Evolutionary conservation across 2,797 vertebrate species (phyloP).

Genomic region (Agapornis canus): DNA sequence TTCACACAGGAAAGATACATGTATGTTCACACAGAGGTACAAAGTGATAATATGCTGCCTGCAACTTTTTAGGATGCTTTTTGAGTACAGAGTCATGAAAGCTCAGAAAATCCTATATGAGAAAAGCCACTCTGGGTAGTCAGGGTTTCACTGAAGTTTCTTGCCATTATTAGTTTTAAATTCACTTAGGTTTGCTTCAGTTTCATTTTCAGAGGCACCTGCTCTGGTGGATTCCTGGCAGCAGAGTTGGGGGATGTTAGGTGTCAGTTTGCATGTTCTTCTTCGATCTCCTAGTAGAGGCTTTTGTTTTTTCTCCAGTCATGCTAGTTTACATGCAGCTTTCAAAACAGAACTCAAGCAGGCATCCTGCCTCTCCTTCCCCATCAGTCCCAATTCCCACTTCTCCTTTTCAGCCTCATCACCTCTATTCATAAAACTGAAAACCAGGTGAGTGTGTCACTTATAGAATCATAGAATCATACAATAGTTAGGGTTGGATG

Average conservation of each 20-base stretch:
- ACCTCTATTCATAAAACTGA: not conserved
- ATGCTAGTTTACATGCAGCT: not conserved
- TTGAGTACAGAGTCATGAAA: conserved; percentile 7
- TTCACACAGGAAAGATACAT: not conserved
- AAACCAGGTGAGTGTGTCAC: not conserved
- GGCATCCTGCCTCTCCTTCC: not conserved
- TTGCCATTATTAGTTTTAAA: conserved; percentile 46
- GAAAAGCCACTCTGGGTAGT: not conserved
- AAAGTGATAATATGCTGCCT: not conserved
- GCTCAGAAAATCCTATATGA: not conserved
- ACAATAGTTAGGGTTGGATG: too few species aligned
- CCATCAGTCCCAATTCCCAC: not conserved
- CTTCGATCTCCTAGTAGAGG: not conserved
- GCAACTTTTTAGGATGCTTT: not conserved
- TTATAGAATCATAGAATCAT: not conserved
- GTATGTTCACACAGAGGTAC: not conserved
- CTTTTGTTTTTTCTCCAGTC: not conserved
- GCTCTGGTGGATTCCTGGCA: conserved; percentile 12
- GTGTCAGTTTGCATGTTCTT: conserved; percentile 1
- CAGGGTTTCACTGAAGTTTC: conserved; percentile 39
- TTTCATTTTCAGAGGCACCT: conserved; percentile 2
- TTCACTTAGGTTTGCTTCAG: not conserved
- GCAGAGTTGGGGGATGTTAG: not conserved
- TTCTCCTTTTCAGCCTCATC: not conserved
- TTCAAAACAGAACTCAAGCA: not conserved